phyloP scores from a whole-genome alignment of 1,140 invertebrate species.

The Achatina immaculata region DNA sequence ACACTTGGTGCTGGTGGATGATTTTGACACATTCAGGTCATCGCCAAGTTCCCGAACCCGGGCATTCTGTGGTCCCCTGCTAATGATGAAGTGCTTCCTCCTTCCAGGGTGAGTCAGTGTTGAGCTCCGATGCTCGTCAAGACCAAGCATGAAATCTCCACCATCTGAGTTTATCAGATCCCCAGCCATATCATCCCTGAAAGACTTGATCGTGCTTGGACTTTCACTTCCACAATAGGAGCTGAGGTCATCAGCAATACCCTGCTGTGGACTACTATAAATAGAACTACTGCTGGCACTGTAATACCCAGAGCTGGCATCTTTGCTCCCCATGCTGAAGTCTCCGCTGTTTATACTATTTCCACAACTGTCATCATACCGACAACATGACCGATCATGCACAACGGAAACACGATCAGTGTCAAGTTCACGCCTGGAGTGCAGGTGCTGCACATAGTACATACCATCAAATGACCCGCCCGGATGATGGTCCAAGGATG shows the following conservation, averaged over 20 bases:
- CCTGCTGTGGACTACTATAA: background rate
- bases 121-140: background rate
- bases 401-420: background rate
- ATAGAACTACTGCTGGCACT: background rate
- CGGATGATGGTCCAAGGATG: background rate
- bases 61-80: background rate
- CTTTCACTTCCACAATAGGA: background rate
- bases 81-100: slow-evolving; percentile 19
- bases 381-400: background rate
- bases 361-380: slow-evolving; percentile 18
- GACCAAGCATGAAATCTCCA: background rate
- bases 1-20: background rate
- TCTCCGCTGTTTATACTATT: slow-evolving; percentile 16
- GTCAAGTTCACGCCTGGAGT: slow-evolving; percentile 10
- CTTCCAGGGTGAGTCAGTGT: background rate
- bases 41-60: background rate
- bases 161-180: background rate
- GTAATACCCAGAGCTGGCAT: slow-evolving; percentile 5
- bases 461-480: slow-evolving; percentile 17
- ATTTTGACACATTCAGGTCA: background rate
- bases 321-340: background rate
- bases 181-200: background rate
- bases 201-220: background rate
- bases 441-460: slow-evolving; percentile 17
- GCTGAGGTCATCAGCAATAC: background rate